Percentiles rank a stretch among this genome's conserved stretches.
These are phyloP conservation scores for Heliothis virescens DNA, from an alignment of 1,140 invertebrate genomes.

Conservation along the genomic window DNA sequence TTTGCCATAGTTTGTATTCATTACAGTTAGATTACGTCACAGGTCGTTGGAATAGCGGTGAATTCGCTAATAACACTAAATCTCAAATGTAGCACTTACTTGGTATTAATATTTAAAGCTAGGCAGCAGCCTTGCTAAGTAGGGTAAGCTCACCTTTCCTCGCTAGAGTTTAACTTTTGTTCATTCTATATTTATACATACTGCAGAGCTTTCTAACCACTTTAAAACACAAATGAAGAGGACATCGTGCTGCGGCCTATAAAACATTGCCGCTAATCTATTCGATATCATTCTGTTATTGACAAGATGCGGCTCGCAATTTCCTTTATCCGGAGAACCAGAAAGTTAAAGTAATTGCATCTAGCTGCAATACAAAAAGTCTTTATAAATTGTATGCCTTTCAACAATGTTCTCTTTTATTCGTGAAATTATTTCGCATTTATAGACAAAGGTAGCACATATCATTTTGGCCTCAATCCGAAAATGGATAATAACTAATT, in stretches of 20 bases:
- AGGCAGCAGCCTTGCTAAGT: background rate
- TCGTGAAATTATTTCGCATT: no score
- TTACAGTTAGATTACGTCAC: background rate
- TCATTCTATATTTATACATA: constrained; percentile 6
- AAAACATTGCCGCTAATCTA: background rate
- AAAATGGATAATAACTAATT: constrained; percentile 56
- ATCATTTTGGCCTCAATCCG: constrained; percentile 55
- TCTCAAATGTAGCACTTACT: constrained; percentile 18
- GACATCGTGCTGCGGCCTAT: no score
- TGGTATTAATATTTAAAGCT: constrained; percentile 13
- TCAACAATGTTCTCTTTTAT: no score
- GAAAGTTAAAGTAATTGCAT: background rate
- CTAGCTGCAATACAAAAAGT: background rate
- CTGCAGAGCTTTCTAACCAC: background rate
- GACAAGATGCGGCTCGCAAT: constrained; percentile 7
- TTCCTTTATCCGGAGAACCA: background rate
- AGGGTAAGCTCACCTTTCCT: background rate
- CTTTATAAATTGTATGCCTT: no score
- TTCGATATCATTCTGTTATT: constrained; percentile 21
- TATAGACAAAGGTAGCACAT: background rate
- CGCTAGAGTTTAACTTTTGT: background rate
- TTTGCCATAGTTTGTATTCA: constrained; percentile 3
- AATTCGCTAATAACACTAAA: background rate
- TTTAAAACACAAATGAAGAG: no score
- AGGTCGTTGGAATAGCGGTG: background rate